Base-by-base conservation (phyloP, 2,113 vertebrate species). In the Lichenostomus cassidix region DNA sequence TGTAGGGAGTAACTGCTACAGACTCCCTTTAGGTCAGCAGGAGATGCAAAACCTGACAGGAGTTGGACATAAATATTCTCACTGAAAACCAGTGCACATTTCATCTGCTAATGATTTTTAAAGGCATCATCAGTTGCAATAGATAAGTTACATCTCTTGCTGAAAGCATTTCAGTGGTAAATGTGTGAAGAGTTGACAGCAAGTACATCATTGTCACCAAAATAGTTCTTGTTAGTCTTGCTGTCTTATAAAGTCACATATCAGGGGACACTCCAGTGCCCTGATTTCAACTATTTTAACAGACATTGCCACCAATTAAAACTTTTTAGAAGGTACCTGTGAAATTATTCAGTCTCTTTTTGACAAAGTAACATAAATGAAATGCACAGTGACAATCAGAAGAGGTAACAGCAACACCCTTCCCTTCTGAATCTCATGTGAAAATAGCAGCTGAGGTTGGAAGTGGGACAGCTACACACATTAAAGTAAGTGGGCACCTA, bases 211-310 rank as follows among this genome's bases (percentile, higher is more conserved):
- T 50, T 56, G 78, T 78, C 81, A 90, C 88, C 94, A 86, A 87
- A 94, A 85, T 42, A 92, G 41, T 59, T 89, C 44, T 63, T 89
- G 60, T 56, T 90, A 79, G 73, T 56, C 60, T 81, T 68, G 31
- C 59, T 95, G 73, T 63, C 77, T 85, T 46, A 79, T 14, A 11
- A 90, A 90, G 46, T 27, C 78, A 73, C 46, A 5, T 81, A 91
- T 44, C 82, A 82, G 64, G 56, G 88, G 60, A 76, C 86, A 39
- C 46, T 68, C 46, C 22, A 37, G 56, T 50, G 22, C 35, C 67
- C 67, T 88, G 80, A 81, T 58, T 64, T 56, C 49, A 93, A 60
- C 60, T 83, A 41, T 56, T 97, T 94, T 75, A 96, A 94, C 29
- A 92, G 56, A 81, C 24, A 81, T 18, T 92, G 92, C 35, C 88